Percentiles rank a stretch among this genome's conserved stretches.
Evolutionary conservation across 2,113 vertebrate species (phyloP).

Genomic region (Bufo gargarizans): DNA sequence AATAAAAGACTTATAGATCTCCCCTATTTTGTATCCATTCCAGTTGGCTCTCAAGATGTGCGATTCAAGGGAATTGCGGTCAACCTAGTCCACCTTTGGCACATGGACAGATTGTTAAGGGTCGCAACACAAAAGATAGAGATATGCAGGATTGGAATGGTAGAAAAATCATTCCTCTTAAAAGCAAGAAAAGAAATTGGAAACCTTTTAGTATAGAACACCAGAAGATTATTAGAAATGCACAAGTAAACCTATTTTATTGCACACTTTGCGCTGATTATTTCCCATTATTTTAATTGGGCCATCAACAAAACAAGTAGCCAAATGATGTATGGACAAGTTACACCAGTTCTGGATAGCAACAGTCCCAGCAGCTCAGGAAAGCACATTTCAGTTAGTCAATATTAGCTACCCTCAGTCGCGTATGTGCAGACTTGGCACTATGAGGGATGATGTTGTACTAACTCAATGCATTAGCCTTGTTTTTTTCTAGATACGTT

Average conservation of each 20-base stretch:
- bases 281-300: constrained; percentile 30
- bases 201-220: background rate
- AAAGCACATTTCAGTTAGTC: constrained; percentile 10
- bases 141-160: background rate
- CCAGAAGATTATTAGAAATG: background rate
- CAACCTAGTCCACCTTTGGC: no score
- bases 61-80: no score
- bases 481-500: background rate
- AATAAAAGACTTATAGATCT: no score
- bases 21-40: no score
- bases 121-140: background rate
- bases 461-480: background rate
- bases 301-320: constrained; percentile 1
- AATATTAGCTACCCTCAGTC: background rate
- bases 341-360: background rate
- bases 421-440: background rate
- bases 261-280: background rate
- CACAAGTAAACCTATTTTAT: background rate
- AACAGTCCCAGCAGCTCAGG: background rate
- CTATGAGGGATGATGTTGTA: background rate
- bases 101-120: no score
- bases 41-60: no score
- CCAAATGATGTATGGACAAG: constrained; percentile 13
- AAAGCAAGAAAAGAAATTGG: background rate
- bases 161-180: background rate